Evolutionary conservation across 92 coral and sea anemone species (phyloP), one percentile per base, ranked within the genome.

Genomic region (Epizoanthus rinbou): DNA sequence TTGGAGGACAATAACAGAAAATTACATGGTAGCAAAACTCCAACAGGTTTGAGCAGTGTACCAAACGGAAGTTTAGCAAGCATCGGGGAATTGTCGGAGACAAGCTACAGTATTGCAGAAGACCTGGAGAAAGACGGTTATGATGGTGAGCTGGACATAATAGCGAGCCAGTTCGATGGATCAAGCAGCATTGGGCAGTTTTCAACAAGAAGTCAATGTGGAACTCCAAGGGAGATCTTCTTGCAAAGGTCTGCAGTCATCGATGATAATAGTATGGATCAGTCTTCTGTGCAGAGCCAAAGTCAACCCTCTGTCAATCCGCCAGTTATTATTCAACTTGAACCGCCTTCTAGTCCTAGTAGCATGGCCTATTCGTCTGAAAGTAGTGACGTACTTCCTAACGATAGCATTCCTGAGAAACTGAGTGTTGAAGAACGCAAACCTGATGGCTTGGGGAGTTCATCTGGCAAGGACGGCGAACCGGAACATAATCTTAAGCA

Each of bases 271-370:
- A 57, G 17, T 19, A 21, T 3, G 13, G 80, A 58, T 21, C 70
- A 62, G 11, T 53, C 56, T n/a, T 21, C 59, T 9, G 21, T 9
- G 15, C 17, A 56, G 19, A 54, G 80, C 23, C 57, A 19, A 15
- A 78, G 82, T 62, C 82, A 35, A 13, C 41, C 47, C 7, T 22
- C 37, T 4, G 16, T 43, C 52, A 59, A 52, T 63, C 41, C 71
- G 24, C 71, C 70, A 39, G 58, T 76, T 22, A 62, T 78, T 16
- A 78, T 78, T 23, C 72, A 41, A 35, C 24, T 63, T 59, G 82
- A 73, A 56, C 76, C 85, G n/a, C 85, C 80, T 9, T 84, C 79
- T 53, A 85, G 88, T 13, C 82, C 86, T 5, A 82, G 90, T 81
- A 45, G 50, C 50, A 43, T 43, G 50, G 10, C 50, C 50, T 4